phyloP scores from a whole-genome alignment of 2,888 invertebrate species.

The Julus scanicus region DNA sequence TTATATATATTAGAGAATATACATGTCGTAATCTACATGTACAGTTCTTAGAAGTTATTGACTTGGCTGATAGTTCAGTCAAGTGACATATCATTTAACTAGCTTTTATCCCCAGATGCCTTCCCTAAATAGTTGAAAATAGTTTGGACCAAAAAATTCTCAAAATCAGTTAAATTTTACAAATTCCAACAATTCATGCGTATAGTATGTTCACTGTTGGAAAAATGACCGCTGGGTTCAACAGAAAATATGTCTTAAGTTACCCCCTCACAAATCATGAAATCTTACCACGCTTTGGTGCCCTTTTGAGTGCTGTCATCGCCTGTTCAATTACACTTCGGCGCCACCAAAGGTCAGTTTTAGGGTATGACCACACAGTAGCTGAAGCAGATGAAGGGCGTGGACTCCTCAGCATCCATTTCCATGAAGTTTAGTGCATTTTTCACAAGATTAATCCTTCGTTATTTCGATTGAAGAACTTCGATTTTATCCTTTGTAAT shows the following conservation, averaged over 20 bases:
- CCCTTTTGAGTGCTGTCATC: constrained; percentile 26
- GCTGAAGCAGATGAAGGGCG: neutral
- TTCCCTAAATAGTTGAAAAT: neutral
- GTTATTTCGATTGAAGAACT: too few species aligned
- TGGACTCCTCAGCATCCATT: neutral
- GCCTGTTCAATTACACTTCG: constrained; percentile 33
- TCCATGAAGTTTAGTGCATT: neutral
- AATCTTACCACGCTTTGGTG: constrained; percentile 33
- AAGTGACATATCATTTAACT: too few species aligned
- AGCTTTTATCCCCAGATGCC: neutral
- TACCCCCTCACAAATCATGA: constrained; percentile 3
- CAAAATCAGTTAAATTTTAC: neutral
- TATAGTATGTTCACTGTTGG: neutral
- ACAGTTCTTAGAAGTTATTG: too few species aligned
- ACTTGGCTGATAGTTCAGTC: too few species aligned
- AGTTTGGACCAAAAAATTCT: neutral
- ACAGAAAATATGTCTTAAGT: neutral
- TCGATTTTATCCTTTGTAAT: too few species aligned
- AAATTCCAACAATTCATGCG: neutral
- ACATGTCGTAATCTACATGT: too few species aligned
- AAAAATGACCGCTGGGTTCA: neutral
- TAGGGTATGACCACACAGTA: constrained; percentile 31
- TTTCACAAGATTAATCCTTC: neutral
- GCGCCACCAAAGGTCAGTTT: constrained; percentile 33
- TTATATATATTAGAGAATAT: too few species aligned